phyloP scores from a whole-genome alignment of 1,140 invertebrate species.

The Habropoda laboriosa region DNA sequence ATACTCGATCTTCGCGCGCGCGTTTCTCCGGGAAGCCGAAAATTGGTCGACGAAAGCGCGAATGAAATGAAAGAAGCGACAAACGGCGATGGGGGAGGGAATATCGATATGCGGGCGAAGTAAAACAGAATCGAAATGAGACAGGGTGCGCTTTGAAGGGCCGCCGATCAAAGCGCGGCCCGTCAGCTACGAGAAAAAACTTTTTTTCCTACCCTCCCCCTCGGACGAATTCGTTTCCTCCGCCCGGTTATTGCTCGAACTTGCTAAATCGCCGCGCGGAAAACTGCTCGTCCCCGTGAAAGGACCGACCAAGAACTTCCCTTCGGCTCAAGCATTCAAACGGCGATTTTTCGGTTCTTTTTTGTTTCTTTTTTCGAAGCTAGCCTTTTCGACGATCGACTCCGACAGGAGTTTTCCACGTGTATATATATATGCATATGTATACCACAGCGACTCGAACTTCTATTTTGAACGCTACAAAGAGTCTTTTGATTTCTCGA shows the following conservation, averaged over 20 bases:
- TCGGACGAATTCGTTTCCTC: constrained; percentile 44
- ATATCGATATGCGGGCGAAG: constrained; percentile 72
- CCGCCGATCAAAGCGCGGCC: constrained; percentile 62
- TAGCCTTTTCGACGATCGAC: background rate
- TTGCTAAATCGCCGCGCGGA: constrained; percentile 39
- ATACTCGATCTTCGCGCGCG: constrained; percentile 22
- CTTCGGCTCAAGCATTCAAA: background rate
- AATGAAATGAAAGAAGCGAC: constrained; percentile 21
- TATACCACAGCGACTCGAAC: too few relatives aligned
- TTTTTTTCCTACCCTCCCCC: constrained; percentile 9
- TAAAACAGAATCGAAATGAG: constrained; percentile 73
- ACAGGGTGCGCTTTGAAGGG: constrained; percentile 64
- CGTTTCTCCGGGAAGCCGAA: constrained; percentile 52
- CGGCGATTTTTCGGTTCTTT: background rate
- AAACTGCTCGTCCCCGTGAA: constrained; percentile 33
- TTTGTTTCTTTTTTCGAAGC: too few relatives aligned
- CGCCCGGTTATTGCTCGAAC: constrained; percentile 51
- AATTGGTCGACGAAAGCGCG: constrained; percentile 54
- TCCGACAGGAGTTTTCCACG: too few relatives aligned
- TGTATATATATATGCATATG: too few relatives aligned
- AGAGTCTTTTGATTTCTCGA: too few relatives aligned
- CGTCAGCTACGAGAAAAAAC: constrained; percentile 46
- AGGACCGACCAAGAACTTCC: constrained; percentile 7
- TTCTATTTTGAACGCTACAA: too few relatives aligned
- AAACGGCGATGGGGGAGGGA: constrained; percentile 9